Evolutionary conservation across 2,113 vertebrate genomes (phyloP).

Genomic region (Scartelaos histophorus): DNA sequence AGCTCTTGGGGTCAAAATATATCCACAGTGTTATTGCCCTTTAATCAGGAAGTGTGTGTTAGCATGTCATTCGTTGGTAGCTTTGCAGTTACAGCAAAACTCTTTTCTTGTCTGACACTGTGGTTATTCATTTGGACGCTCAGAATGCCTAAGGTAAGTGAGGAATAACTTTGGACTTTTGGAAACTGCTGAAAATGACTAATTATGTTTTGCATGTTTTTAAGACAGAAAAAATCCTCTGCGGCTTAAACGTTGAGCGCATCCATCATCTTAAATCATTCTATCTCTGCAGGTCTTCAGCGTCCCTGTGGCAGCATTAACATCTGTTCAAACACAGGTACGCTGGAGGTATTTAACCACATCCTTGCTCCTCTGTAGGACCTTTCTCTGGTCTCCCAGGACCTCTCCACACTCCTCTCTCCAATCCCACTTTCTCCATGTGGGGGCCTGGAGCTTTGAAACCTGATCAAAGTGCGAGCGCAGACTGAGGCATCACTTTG

Average conservation of each 20-base stretch:
- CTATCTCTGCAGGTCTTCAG: slow-evolving; percentile 6
- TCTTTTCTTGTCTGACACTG: too few relatives aligned
- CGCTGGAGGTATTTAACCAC: slow-evolving; percentile 14
- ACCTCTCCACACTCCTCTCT: neutral
- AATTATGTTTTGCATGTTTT: too few relatives aligned
- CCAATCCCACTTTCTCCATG: slow-evolving; percentile 43
- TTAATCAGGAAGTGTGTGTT: too few relatives aligned
- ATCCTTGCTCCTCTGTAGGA: neutral
- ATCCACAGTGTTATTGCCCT: too few relatives aligned
- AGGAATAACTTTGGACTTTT: too few relatives aligned
- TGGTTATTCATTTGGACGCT: too few relatives aligned
- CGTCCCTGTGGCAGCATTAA: slow-evolving; percentile 24
- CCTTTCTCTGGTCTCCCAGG: neutral
- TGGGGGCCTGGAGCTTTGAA: slow-evolving; percentile 66
- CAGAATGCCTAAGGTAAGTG: too few relatives aligned
- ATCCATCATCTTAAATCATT: neutral
- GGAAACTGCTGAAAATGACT: too few relatives aligned
- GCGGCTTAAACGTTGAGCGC: neutral
- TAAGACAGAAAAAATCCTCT: too few relatives aligned
- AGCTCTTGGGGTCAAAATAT: too few relatives aligned
- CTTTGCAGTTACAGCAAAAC: too few relatives aligned
- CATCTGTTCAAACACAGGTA: slow-evolving; percentile 48
- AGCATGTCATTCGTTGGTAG: too few relatives aligned
- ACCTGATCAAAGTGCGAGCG: slow-evolving; percentile 74
- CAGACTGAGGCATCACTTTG: slow-evolving; percentile 75